Evolutionary conservation across 2,888 invertebrate genomes (phyloP), one percentile per base, ranked within the genome.

Genomic region (Galerucella nymphaeae): DNA sequence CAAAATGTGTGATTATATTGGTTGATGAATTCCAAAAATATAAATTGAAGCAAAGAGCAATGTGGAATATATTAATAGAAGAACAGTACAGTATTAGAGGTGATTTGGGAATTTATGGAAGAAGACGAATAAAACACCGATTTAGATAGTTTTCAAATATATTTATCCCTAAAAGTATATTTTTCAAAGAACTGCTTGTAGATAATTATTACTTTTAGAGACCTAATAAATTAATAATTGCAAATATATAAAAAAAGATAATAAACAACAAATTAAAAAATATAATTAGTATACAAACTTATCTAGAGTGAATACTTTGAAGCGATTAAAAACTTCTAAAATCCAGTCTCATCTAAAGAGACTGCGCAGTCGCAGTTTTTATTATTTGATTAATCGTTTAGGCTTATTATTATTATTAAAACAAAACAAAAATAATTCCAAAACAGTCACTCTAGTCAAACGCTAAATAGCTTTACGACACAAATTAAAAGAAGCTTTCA

Each of bases 181-280:
- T 8, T 58, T 69, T 55, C 42, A 63, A 61, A 70, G 70, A 70
- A 64, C 70, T 57, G 55, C 55, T 70, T 57, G 42, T 67, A 67
- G 42, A 50, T 70, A 70, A 57, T 53, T 64, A 69, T 16, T 69
- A 63, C 62, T 30, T 76, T 72, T 72, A 74, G 67, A 75, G 75
- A 75, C 75, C 71, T 73, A 73, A 77, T 75, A 78, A 80, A 76
- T 80, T 78, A 79, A 75, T 77, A 71, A 78, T 74, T 75, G 77
- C 76, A 78, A 75, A 71, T 78, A 80, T 78, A 76, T 50, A 50
- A 50, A 79, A 78, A 76, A 74, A 57, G 75, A 75, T 78, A 80
- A 80, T 78, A 80, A 80, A 79, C 80, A 80, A 80, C 75, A 77
- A 78, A 72, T 57, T 70, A 70, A 72, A 74, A 69, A 61, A 70